phyloP scores from a whole-genome alignment of 2,888 invertebrate species.

The Acutogordius australiensis region DNA sequence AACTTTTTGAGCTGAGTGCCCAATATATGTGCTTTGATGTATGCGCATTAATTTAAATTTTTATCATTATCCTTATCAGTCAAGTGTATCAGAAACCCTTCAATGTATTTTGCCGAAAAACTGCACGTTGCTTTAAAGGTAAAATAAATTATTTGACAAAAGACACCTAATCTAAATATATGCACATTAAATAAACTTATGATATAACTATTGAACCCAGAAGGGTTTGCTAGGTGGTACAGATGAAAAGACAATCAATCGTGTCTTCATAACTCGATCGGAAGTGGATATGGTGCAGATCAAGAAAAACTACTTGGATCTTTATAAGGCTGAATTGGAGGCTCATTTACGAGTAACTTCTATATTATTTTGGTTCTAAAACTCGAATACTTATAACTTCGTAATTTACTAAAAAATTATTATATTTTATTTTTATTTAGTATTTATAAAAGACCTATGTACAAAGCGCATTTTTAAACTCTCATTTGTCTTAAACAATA shows the following conservation, averaged over 20 bases:
- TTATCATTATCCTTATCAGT: too few relatives aligned
- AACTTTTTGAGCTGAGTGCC: too few relatives aligned
- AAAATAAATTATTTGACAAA: not conserved
- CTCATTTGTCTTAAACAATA: too few relatives aligned
- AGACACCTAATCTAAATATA: not conserved
- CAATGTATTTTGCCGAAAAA: not conserved
- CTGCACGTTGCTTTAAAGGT: not conserved
- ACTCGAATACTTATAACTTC: too few relatives aligned
- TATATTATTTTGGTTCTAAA: too few relatives aligned
- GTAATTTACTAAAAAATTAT: too few relatives aligned
- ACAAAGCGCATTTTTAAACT: too few relatives aligned
- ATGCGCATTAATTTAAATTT: too few relatives aligned
- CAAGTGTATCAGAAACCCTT: not conserved
- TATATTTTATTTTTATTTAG: too few relatives aligned
- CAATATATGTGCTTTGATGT: too few relatives aligned
- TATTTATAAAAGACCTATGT: too few relatives aligned
- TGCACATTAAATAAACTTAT: not conserved
- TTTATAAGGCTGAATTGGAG: not conserved
- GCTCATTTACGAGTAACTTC: conserved; percentile 1
- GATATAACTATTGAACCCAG: not conserved
- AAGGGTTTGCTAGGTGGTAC: not conserved
- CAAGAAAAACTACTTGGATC: not conserved
- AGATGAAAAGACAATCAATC: not conserved
- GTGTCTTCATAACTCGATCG: not conserved
- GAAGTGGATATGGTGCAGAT: conserved; percentile 5